A percentile compares a stretch with the other conserved stretches of the same genome.
phyloP scores from a whole-genome alignment of 1,140 invertebrate genomes.

The Adelges cooleyi region DNA sequence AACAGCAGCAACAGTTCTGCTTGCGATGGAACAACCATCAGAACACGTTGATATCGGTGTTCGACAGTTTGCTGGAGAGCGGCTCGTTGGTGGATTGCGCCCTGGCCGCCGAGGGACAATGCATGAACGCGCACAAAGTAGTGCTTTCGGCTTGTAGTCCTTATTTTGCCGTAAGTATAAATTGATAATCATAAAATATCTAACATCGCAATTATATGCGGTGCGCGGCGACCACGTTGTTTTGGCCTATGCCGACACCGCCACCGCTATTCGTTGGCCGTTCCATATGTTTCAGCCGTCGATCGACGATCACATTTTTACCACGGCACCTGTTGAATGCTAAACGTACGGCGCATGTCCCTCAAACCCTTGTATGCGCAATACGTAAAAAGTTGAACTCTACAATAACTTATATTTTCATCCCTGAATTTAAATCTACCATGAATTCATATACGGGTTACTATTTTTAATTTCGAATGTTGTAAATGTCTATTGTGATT shows the following conservation, averaged over 20 bases:
- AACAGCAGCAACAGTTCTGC: conserved; percentile 43
- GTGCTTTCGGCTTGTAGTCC: conserved; percentile 33
- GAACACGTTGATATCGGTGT: conserved; percentile 43
- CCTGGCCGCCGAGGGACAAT: conserved; percentile 37
- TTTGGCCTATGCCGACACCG: neutral
- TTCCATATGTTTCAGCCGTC: too few species aligned
- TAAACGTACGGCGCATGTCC: too few species aligned
- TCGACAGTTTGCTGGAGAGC: conserved; percentile 42
- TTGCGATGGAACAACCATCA: conserved; percentile 49
- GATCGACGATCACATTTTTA: too few species aligned
- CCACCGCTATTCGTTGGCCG: neutral
- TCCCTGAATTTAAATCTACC: too few species aligned
- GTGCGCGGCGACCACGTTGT: neutral
- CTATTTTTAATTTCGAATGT: too few species aligned
- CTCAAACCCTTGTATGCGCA: too few species aligned
- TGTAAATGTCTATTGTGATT: too few species aligned
- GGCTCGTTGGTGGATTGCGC: conserved; percentile 46
- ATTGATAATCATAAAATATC: neutral
- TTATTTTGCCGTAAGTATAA: conserved; percentile 31
- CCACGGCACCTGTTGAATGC: too few species aligned
- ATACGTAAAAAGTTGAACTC: too few species aligned
- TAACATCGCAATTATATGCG: neutral
- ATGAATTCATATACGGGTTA: too few species aligned
- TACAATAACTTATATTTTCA: too few species aligned
- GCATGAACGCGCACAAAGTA: conserved; percentile 32